Base-by-base conservation (phyloP, 2,797 vertebrate genomes). In the Tenualosa thibaudeaui region DNA sequence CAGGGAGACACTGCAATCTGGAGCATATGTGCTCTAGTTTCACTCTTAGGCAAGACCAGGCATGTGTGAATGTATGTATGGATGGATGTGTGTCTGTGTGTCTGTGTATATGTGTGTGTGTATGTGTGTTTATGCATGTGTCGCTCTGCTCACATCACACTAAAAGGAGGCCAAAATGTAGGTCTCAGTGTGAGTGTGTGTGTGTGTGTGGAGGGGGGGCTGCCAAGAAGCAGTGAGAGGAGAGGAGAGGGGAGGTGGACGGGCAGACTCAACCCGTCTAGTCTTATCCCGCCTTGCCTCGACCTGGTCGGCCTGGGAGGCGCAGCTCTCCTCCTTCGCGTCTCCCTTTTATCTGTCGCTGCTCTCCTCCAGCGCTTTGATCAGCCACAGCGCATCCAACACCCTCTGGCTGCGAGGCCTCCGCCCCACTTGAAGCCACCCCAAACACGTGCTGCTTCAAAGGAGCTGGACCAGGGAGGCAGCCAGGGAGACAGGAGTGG, bases 301-400 rank as follows among this genome's bases (percentile, higher is more conserved):
- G 58, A 68, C 26, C 43, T 46, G 58, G 37, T 71, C 83, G 62
- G 49, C 40, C 40, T 60, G 84, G 75, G 51, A 81, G 85, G 81
- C 85, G 75, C 81, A 75, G 78, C 83, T 58, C 53, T 19, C 8
- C 85, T 83, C 81, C 62, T 50, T 82, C 43, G 40, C 68, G 71
- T 83, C 85, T 85, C 84, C 81, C 84, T 83, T 87, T 88, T 83
- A 89, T 84, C 89, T 83, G 82, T 88, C 86, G 85, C 81, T 85
- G 78, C 68, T 82, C 82, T 84, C 87, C 65, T 81, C 83, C 82
- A 83, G 40, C 54, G 53, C 88, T 89, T 84, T 88, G 86, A 87
- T 86, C 87, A 82, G 82, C 37, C 83, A 10, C 56, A 60, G 65
- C 75, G 58, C 84, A 68, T 82, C 85, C 85, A 82, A 81, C 87